phyloP scores from a whole-genome alignment of 2,888 invertebrate genomes.

The Xestia sexstrigata region DNA sequence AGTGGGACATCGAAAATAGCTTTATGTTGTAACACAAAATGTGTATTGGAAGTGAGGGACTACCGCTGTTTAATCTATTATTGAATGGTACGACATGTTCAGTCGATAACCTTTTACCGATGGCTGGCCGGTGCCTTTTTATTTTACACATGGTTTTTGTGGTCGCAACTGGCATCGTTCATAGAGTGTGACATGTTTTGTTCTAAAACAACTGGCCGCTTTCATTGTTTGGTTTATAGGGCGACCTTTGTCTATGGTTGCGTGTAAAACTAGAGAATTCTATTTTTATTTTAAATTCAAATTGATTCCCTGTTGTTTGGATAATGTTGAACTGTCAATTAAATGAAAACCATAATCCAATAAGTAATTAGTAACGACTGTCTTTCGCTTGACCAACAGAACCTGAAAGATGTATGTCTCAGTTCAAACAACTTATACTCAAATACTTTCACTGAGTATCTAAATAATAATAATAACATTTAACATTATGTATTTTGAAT shows the following conservation, averaged over 20 bases:
- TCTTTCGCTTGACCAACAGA: background rate
- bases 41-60: conserved; percentile 43
- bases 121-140: background rate
- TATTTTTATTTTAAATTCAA: background rate
- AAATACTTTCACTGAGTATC: background rate
- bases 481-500: background rate
- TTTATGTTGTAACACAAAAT: conserved; percentile 46
- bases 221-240: conserved; percentile 22
- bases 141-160: conserved; percentile 19
- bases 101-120: conserved; percentile 36
- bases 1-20: conserved; percentile 63
- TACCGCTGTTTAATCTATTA: conserved; percentile 50
- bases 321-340: background rate
- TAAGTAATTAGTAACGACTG: background rate
- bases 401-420: background rate
- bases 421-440: background rate
- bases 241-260: conserved; percentile 8
- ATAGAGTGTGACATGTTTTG: conserved; percentile 7
- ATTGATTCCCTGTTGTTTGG: background rate
- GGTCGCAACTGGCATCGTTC: background rate
- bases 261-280: background rate
- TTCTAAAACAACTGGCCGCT: conserved; percentile 19
- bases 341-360: background rate
- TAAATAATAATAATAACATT: background rate
- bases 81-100: conserved; percentile 40